Evolutionary conservation across 2,797 vertebrate species (phyloP), one percentile per base, ranked within the genome.

Genomic region (Corythornis leucogaster): DNA sequence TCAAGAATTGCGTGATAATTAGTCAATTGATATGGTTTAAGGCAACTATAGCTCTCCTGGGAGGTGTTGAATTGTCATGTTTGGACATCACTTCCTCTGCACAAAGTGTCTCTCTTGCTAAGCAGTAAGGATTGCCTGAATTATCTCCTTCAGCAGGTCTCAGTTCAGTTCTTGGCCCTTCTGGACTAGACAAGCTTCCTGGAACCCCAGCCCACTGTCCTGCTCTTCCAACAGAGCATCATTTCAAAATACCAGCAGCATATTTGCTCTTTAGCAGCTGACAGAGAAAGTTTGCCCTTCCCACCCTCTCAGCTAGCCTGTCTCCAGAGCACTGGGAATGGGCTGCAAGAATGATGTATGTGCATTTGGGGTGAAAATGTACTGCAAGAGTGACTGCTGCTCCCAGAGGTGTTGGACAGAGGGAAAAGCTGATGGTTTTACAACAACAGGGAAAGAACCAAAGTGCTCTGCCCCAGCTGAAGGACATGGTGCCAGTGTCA

Each of bases 351-450:
- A 73, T 54, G 42, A 87, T 86, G 80, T 69, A 85, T 83, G 85
- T 70, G 55, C 90, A 33, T 87, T 83, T 78, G 55, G 71, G 80
- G 71, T 1, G 10, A 82, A 94, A 86, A 92, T 73, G 55, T 85
- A 87, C 84, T 85, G 83, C 80, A 70, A 48, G 77, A 84, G 82
- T n/a, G n/a, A 33, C 77, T 74, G 61, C 85, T 85, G 85, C 38
- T 66, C 70, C 92, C 11, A 2, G 68, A 87, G 80, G 74, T 57
- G 19, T 13, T 54, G 77, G 84, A 15, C 12, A 3, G 64, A 67
- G 54, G 58, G 61, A 62, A 50, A 71, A 92, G 48, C 48, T 80
- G 81, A 64, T 59, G 71, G 66, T n/a, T 57, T 61, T 25, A 1
- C 63, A 59, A 55, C 21, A 54, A 87, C 6, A 69, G 53, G 84